Base-by-base conservation (phyloP, 2,797 vertebrate species). In the Remorina albescens region DNA sequence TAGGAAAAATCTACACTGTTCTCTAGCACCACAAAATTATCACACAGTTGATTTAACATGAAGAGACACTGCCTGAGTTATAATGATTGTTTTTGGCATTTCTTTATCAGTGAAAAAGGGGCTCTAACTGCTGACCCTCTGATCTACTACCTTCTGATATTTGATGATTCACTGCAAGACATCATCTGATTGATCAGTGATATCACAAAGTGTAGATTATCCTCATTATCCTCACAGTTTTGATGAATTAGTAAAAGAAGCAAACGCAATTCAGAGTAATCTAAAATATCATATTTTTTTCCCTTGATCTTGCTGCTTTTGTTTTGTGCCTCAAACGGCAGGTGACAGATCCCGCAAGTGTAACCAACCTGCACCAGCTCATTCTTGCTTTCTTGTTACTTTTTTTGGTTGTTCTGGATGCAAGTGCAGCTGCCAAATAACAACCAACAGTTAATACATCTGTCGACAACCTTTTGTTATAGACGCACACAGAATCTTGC, bases 391-490 rank as follows among this genome's bases (percentile, higher is more conserved):
- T 46, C 9, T 8, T 36, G 41, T 46, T n/a, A n/a, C n/a, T n/a
- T n/a, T n/a, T n/a, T n/a, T 36, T 21, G 15, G 18, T 67, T 32
- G 62, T 39, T 67, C 30, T 9, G 21, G 8, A 39, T 50, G 41
- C 41, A 37, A 57, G 25, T 19, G 25, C 41, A 25, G 30, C 50
- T 12, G 9, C 49, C 16, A 36, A 47, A 77, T 53, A 51, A 55
- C 28, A 63, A 51, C 1, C 5, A 37, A 54, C 50, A 49, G 36
- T 49, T 46, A 10, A 50, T 7, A 56, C 50, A 61, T 66, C 63
- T 80, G 78, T 77, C 37, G 56, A 58, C 44, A 39, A 44, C 47
- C 64, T 61, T 60, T 47, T n/a, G 32, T 64, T 53, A 44, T 72
- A 61, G 65, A 68, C 25, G 55, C 46, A 34, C 39, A 42, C 30